A percentile compares a stretch with the other conserved stretches of the same genome.
These are phyloP conservation scores for Diarsia rubi DNA, from an alignment of 2,888 invertebrate genomes.

Conservation along the genomic window DNA sequence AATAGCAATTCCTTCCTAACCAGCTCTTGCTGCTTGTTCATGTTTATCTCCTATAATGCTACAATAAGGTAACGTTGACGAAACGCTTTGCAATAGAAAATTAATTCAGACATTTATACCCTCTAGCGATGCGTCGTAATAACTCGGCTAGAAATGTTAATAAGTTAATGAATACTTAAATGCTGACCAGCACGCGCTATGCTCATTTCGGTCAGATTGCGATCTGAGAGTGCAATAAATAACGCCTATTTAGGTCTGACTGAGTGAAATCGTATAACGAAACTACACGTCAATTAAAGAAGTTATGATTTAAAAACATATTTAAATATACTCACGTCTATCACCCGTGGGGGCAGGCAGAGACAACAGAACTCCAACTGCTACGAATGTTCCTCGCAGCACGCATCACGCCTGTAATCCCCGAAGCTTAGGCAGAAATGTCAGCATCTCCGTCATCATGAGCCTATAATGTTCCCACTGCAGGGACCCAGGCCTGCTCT, in stretches of 20 bases:
- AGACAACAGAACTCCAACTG: too few species aligned
- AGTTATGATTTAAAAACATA: not conserved
- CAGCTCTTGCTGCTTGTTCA: too few species aligned
- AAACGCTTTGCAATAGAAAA: not conserved
- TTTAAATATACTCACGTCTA: too few species aligned
- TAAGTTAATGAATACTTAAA: constrained; percentile 35
- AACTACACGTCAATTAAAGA: constrained; percentile 14
- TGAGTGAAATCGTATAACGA: constrained; percentile 47
- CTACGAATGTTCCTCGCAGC: not conserved
- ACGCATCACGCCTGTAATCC: too few species aligned
- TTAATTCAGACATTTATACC: not conserved
- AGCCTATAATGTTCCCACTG: too few species aligned
- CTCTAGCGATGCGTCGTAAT: not conserved
- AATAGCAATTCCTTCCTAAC: not conserved
- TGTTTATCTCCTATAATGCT: too few species aligned
- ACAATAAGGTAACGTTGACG: not conserved
- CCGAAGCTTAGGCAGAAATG: too few species aligned
- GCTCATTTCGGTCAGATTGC: constrained; percentile 47
- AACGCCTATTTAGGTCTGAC: constrained; percentile 37
- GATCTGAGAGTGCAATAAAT: constrained; percentile 44
- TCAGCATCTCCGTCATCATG: too few species aligned
- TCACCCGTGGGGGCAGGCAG: too few species aligned
- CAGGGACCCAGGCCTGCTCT: too few species aligned
- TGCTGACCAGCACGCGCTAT: constrained; percentile 31
- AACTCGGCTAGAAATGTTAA: constrained; percentile 17